Percentiles rank a stretch among this genome's conserved stretches.
These are phyloP conservation scores for Cossypha heuglini DNA, from an alignment of 2,797 vertebrate species.

Conservation along the genomic window DNA sequence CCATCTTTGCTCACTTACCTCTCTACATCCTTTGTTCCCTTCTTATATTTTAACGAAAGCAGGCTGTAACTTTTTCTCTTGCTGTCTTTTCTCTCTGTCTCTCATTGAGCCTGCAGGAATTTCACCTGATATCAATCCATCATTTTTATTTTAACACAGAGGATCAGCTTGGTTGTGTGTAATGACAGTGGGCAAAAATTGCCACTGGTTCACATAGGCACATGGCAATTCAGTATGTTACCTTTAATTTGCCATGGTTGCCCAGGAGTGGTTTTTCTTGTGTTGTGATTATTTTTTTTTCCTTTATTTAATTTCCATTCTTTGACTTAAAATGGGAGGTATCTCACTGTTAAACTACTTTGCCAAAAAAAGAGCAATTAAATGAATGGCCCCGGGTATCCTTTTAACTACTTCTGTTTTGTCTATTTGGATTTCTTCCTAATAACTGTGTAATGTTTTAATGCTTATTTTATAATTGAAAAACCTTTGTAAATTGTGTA, in stretches of 20 bases:
- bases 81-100: neutral
- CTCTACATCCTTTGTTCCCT: neutral
- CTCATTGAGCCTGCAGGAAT: neutral
- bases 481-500: neutral
- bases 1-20: neutral
- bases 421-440: neutral
- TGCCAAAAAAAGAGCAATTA: neutral
- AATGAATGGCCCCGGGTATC: neutral
- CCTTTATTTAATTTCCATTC: neutral
- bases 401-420: neutral
- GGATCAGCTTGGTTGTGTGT: neutral
- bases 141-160: neutral
- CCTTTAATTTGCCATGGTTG: neutral
- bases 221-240: neutral
- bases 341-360: neutral
- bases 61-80: neutral
- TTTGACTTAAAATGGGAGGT: neutral
- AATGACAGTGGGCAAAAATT: neutral
- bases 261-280: neutral
- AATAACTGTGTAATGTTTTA: neutral
- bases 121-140: neutral
- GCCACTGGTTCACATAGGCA: neutral
- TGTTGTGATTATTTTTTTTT: neutral
- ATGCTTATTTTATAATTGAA: neutral
- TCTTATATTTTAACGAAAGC: neutral